Conservation (phyloP, 2,113 vertebrate species). For the Anser brachyrhynchus region DNA sequence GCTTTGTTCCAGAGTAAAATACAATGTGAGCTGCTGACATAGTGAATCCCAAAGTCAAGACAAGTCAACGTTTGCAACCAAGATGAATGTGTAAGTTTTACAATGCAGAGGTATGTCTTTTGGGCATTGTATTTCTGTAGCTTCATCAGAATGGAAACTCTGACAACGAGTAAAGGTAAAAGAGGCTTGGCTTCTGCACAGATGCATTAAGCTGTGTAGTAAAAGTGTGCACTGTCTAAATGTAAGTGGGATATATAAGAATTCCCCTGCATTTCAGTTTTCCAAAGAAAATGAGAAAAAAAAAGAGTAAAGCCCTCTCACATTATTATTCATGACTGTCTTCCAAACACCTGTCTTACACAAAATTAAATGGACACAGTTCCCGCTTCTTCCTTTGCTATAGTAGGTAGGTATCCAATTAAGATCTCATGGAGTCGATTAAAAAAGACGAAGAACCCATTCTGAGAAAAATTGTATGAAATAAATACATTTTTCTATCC, state of each 20-base stretch:
- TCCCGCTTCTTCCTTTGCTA: neutral
- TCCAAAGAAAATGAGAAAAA: neutral
- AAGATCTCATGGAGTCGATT: neutral
- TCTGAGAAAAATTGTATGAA: neutral
- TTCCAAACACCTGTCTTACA: neutral
- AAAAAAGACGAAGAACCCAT: neutral
- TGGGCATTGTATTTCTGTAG: neutral
- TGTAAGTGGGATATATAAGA: neutral
- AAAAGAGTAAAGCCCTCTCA: too few relatives aligned
- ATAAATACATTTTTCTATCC: neutral
- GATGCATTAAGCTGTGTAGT: neutral
- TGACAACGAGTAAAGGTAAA: neutral
- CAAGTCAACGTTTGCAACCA: neutral
- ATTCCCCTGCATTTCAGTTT: neutral
- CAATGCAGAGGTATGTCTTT: neutral
- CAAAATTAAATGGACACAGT: neutral
- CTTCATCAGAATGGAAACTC: neutral
- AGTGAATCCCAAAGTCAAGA: neutral
- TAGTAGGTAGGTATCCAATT: neutral
- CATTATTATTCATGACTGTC: neutral
- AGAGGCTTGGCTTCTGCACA: neutral
- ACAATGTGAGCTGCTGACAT: neutral
- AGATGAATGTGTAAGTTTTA: neutral
- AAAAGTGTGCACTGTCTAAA: neutral
- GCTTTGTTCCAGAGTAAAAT: neutral